Conservation (phyloP, 1,140 invertebrate species). For the Venustaconcha ellipsiformis region DNA sequence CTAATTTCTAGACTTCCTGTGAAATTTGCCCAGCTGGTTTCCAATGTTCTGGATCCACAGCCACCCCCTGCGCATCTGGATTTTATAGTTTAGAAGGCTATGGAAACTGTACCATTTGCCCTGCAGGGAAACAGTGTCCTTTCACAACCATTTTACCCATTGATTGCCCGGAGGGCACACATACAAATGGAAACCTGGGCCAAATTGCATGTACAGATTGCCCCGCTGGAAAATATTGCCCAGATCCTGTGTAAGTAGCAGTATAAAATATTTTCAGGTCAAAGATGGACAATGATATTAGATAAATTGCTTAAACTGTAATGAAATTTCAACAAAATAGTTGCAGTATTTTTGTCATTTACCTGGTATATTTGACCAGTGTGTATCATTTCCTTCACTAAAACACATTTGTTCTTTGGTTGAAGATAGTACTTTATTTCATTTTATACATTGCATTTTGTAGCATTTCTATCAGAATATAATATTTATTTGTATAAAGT, state of each 20-base stretch:
- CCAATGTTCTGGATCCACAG: conserved; percentile 45
- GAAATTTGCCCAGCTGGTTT: conserved; percentile 50
- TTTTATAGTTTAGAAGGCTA: conserved; percentile 56
- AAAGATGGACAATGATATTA: too few relatives aligned
- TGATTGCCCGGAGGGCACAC: conserved; percentile 46
- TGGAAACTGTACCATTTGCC: conserved; percentile 53
- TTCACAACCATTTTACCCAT: conserved; percentile 50
- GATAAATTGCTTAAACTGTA: too few relatives aligned
- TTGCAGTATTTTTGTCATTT: too few relatives aligned
- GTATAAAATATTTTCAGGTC: background rate
- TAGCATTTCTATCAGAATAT: too few relatives aligned
- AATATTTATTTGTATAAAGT: too few relatives aligned
- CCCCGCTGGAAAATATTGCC: conserved; percentile 55
- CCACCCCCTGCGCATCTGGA: conserved; percentile 49
- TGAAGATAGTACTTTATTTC: too few relatives aligned
- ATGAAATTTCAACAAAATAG: too few relatives aligned
- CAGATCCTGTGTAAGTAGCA: conserved; percentile 44
- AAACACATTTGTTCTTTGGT: too few relatives aligned
- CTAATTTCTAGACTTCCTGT: too few relatives aligned
- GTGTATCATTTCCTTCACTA: too few relatives aligned
- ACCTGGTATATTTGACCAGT: too few relatives aligned
- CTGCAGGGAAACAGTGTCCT: conserved; percentile 57
- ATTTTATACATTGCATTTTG: too few relatives aligned
- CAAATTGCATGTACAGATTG: conserved; percentile 53
- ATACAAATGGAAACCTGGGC: conserved; percentile 42